Conservation (phyloP, 1,140 invertebrate genomes). For the Panagrolaimus sp. region DNA sequence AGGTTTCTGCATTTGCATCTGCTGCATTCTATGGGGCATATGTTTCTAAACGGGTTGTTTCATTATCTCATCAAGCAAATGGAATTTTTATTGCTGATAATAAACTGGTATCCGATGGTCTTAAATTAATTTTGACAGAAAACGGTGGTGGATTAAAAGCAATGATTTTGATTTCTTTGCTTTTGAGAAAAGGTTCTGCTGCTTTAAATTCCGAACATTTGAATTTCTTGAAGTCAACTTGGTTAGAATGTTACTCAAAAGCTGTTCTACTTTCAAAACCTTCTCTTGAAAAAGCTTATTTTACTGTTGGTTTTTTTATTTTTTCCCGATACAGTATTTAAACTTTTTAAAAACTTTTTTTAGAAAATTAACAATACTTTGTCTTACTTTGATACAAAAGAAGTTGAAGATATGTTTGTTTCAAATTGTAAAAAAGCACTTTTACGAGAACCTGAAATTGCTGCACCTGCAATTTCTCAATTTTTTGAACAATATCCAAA, state of each 20-base stretch:
- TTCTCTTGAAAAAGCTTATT: not conserved
- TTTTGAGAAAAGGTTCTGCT: not conserved
- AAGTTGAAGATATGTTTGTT: not conserved
- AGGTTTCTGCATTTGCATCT: slow-evolving; percentile 3
- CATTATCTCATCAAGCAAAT: not conserved
- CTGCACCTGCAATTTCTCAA: not conserved
- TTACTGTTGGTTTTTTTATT: not conserved
- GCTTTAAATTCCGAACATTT: not conserved
- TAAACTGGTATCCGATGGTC: not conserved
- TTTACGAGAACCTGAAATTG: slow-evolving; percentile 5
- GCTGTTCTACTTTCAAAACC: not conserved
- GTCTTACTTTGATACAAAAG: not conserved
- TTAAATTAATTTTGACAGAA: not conserved
- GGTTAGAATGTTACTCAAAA: not conserved
- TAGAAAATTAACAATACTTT: not conserved
- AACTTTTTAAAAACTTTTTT: not conserved
- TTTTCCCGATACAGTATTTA: not conserved
- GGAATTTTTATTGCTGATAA: not conserved
- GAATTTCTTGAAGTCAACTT: not conserved
- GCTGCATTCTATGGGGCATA: not conserved
- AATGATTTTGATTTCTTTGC: not conserved
- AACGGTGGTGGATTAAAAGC: slow-evolving; percentile 5
- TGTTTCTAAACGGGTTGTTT: slow-evolving; percentile 4
- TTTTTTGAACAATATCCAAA: not conserved
- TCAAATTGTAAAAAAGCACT: slow-evolving; percentile 10